phyloP scores from a whole-genome alignment of 2,888 invertebrate species.

The Yponomeuta malinellus region DNA sequence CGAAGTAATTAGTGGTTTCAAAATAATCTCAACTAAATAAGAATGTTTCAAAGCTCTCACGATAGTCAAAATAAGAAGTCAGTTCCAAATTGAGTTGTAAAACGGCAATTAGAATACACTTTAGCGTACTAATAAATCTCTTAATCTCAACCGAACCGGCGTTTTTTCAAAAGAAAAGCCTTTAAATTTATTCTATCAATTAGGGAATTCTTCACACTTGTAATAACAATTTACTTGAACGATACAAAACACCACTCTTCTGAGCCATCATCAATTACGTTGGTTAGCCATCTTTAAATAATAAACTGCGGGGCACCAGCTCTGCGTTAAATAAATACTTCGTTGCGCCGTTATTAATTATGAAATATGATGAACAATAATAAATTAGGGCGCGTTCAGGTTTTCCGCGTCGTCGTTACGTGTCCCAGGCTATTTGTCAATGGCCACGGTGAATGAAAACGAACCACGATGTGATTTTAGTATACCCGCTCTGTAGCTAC shows the following conservation, averaged over 20 bases:
- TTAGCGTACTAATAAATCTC: slow-evolving; percentile 54
- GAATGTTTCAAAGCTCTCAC: slow-evolving; percentile 36
- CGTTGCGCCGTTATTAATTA: slow-evolving; percentile 35
- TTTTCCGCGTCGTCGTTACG: slow-evolving; percentile 27
- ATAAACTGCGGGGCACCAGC: slow-evolving; percentile 34
- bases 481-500: background rate
- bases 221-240: slow-evolving; percentile 31
- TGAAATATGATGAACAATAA: slow-evolving; percentile 49
- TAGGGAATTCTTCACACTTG: slow-evolving; percentile 60
- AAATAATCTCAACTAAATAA: background rate
- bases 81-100: slow-evolving; percentile 37
- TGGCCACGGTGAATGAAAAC: slow-evolving; percentile 23
- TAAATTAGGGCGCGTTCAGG: slow-evolving; percentile 33
- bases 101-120: slow-evolving; percentile 55
- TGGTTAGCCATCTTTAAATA: slow-evolving; percentile 38
- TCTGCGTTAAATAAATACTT: slow-evolving; percentile 19
- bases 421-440: slow-evolving; percentile 34
- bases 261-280: slow-evolving; percentile 31
- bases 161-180: slow-evolving; percentile 37
- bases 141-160: slow-evolving; percentile 53
- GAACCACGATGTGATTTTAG: background rate
- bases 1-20: slow-evolving; percentile 9
- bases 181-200: slow-evolving; percentile 64
- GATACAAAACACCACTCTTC: slow-evolving; percentile 15
- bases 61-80: slow-evolving; percentile 20